phyloP scores from a whole-genome alignment of 2,888 invertebrate species.

The Aphidius colemani region DNA sequence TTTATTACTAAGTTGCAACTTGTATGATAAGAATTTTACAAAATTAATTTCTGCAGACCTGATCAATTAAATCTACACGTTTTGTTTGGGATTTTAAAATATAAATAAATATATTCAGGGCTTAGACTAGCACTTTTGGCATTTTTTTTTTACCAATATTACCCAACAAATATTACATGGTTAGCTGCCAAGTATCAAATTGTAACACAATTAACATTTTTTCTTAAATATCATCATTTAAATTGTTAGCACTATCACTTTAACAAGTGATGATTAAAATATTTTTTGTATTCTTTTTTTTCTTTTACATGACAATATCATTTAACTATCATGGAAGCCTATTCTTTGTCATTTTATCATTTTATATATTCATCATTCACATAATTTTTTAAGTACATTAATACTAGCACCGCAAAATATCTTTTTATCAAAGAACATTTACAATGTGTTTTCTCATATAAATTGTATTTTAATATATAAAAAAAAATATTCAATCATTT shows the following conservation, averaged over 20 bases:
- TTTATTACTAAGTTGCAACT: too few species aligned
- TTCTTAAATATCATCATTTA: conserved; percentile 10
- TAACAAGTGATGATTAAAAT: conserved; percentile 43
- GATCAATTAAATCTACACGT: too few species aligned
- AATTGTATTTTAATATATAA: neutral
- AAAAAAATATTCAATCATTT: neutral
- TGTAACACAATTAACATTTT: conserved; percentile 30
- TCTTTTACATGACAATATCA: neutral
- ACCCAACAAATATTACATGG: conserved; percentile 38
- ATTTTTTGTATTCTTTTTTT: conserved; percentile 27
- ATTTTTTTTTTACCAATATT: conserved; percentile 28
- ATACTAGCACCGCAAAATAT: conserved; percentile 18
- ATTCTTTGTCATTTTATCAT: conserved; percentile 8
- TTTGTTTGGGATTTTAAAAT: conserved; percentile 28
- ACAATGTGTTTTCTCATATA: neutral
- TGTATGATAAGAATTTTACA: too few species aligned
- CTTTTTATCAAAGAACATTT: neutral
- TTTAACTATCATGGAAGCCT: conserved; percentile 1
- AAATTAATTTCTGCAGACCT: too few species aligned
- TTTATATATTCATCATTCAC: conserved; percentile 13
- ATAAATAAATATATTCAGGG: conserved; percentile 53
- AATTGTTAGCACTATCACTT: conserved; percentile 46
- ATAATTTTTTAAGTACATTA: conserved; percentile 19
- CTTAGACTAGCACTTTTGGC: conserved; percentile 59
- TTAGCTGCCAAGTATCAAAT: conserved; percentile 54